Conservation (phyloP, 2,888 invertebrate species). For the Temnothorax rugatulus region DNA sequence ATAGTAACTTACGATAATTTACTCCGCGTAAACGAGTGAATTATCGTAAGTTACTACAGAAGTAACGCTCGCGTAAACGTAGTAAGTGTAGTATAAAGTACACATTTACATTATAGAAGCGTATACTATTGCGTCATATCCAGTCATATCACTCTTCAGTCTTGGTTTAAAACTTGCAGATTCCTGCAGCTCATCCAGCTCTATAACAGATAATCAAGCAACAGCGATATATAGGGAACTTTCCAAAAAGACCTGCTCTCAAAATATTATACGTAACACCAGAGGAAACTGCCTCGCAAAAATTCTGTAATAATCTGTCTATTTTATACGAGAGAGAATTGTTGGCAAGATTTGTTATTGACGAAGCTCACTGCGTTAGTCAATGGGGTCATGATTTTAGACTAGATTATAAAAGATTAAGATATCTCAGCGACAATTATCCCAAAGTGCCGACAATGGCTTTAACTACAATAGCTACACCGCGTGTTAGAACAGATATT, state of each 20-base stretch:
- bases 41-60: no score
- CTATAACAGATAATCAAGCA: constrained; percentile 89
- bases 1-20: no score
- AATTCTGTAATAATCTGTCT: constrained; percentile 90
- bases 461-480: constrained; percentile 98
- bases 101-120: no score
- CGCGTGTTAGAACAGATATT: no score
- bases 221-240: constrained; percentile 92
- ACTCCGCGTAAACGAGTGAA: no score
- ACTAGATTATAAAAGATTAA: no score
- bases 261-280: constrained; percentile 98
- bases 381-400: no score
- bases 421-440: constrained; percentile 90
- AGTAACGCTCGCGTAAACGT: no score
- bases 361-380: constrained; percentile 99
- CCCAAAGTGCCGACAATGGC: constrained; percentile 93
- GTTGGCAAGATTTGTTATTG: constrained; percentile 96
- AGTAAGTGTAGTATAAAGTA: no score
- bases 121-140: no score
- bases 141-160: background rate
- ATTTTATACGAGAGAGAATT: constrained; percentile 91
- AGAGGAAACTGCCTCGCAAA: constrained; percentile 95
- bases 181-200: constrained; percentile 95
- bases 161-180: constrained; percentile 87
- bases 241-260: constrained; percentile 89